Base-by-base conservation (phyloP, 1,140 invertebrate species). In the Cotesia chilonis region DNA sequence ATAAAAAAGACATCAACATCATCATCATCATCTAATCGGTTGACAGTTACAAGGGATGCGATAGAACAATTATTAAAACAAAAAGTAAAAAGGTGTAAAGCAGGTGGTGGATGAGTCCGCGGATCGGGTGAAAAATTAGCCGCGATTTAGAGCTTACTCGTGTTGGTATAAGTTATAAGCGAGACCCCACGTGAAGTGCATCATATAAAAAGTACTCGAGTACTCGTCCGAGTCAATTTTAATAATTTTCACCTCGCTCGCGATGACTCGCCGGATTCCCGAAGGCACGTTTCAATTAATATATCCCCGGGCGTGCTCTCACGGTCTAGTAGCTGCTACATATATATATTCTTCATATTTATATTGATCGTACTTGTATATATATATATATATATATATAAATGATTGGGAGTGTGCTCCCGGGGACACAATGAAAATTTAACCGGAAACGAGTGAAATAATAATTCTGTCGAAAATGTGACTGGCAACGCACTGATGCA, bases 51-150 rank as follows among this genome's bases (percentile, higher is more conserved):
- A 47, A 10, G 41, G 41, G 41, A 47, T 47, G 4, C 14, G 36
- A 36, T 35, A 9, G 36, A 63, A 63, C 12, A 4, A 17, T 38
- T 71, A 78, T 78, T 72, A 73, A 77, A 77, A 69, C 73, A 68
- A 52, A 69, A 68, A 74, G 61, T 74, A 67, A 73, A 67, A 36
- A 75, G 72, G 68, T 68, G 68, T 55, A 47, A 59, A 69, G 79
- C 80, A 81, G 81, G 80, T 82, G 80, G 74, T 78, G 74, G 78
- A 78, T 79, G 81, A 81, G 74, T 76, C 76, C 72, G 71, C 74
- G 74, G 79, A 82, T 81, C 73, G 72, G 36, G 41, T 73, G 57
- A 63, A 80, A 67, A 72, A 82, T 82, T 82, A 77, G 79, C 79
- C 72, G 75, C 80, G 77, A 81, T 82, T 81, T 75, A 79, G 28